A percentile compares a stretch with the other conserved stretches of the same genome.
phyloP scores from a whole-genome alignment of 2,888 invertebrate species.

The Scrobipalpa atriplicella region DNA sequence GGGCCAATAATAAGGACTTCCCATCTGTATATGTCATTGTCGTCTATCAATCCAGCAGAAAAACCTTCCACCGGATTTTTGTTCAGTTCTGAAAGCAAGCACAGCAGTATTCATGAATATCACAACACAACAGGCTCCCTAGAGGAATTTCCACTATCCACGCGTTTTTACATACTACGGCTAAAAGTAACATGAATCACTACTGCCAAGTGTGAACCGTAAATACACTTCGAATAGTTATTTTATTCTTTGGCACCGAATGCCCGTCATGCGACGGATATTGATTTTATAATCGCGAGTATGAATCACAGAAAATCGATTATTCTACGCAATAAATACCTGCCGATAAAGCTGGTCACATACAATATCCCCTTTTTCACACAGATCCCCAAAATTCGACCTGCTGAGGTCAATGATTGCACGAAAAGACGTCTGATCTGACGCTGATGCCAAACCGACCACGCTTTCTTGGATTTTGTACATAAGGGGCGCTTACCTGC shows the following conservation, averaged over 20 bases:
- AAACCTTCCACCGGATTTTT: conserved; percentile 99
- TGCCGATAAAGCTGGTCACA: conserved; percentile 37
- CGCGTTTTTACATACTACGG: conserved; percentile 33
- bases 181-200: conserved; percentile 48
- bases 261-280: conserved; percentile 69
- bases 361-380: conserved; percentile 42
- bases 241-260: conserved; percentile 56
- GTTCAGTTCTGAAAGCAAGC: conserved; percentile 92
- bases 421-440: conserved; percentile 65
- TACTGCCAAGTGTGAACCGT: conserved; percentile 56
- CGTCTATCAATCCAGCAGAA: conserved; percentile 99
- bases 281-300: conserved; percentile 67
- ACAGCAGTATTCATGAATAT: background rate
- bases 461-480: conserved; percentile 49
- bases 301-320: conserved; percentile 36
- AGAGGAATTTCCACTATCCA: conserved; percentile 18
- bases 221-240: conserved; percentile 55
- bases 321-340: conserved; percentile 38
- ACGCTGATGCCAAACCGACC: conserved; percentile 59
- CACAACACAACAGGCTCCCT: background rate
- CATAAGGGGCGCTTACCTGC: conserved; percentile 87
- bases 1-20: conserved; percentile 99
- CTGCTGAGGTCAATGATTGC: conserved; percentile 80
- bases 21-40: conserved; percentile 99
- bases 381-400: conserved; percentile 72